phyloP scores from a whole-genome alignment of 2,113 vertebrate genomes.

The Myotis yumanensis region DNA sequence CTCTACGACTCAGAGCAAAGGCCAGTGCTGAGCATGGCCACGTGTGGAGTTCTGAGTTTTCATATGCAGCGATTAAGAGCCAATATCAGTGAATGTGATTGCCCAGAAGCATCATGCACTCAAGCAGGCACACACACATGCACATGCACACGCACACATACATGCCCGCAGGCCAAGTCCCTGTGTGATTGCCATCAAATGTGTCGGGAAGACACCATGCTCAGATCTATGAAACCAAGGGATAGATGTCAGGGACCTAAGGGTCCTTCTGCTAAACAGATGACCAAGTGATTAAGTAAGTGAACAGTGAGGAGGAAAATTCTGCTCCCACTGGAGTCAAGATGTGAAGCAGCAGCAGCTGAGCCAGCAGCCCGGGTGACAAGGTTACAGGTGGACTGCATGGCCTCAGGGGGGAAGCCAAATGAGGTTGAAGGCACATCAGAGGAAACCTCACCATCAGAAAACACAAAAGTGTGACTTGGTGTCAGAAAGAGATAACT shows the following conservation, averaged over 20 bases:
- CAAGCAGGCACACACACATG: background rate
- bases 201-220: background rate
- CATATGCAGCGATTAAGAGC: conserved; percentile 23
- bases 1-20: background rate
- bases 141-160: background rate
- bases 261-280: conserved; percentile 38
- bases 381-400: background rate
- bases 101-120: background rate
- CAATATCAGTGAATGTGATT: conserved; percentile 23
- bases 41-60: background rate
- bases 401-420: background rate
- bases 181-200: conserved; percentile 9
- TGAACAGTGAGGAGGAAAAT: conserved; percentile 32
- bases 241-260: background rate
- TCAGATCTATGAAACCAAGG: conserved; percentile 23
- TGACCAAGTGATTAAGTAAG: conserved; percentile 32
- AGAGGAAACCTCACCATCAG: background rate
- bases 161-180: background rate
- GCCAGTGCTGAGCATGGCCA: background rate
- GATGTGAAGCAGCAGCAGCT: conserved; percentile 7
- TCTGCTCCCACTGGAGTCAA: conserved; percentile 15
- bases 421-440: background rate
- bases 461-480: background rate
- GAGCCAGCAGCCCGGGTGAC: background rate
- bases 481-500: background rate